Base-by-base conservation (phyloP, 2,797 vertebrate genomes). In the Neosilurus mollespiculum region DNA sequence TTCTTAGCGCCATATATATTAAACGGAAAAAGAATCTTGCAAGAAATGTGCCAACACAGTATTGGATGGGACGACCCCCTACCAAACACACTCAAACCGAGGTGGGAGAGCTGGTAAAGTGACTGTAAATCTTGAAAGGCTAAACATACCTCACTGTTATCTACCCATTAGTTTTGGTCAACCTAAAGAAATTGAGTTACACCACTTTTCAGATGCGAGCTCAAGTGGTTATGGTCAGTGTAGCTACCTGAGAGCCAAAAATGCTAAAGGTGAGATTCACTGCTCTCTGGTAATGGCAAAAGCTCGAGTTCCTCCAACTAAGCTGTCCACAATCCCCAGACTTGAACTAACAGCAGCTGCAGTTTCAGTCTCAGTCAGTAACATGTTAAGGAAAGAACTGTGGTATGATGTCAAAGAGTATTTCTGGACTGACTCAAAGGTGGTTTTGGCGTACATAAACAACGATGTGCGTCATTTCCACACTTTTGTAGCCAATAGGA, bases 11-110 rank as follows among this genome's bases (percentile, higher is more conserved):
- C 85, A 30, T 81, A 51, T 9, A 22, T 86, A 1, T 54, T 83
- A 0, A 81, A 43, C 1, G 64, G 81, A 10, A 86, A 83, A 24
- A 70, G 4, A 37, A 83, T 81, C 16, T 4, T 83, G 3, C 77
- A 86, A 15, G 78, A 86, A 66, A 83, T 86, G 81, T 86, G 76
- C n/a, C 66, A 24, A 1, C 54, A 79, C 53, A 66, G 82, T 61
- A 24, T 53, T 2, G 16, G 15, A 22, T 84, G 82, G 82, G 76
- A 84, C 3, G 34, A 84, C 16, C 37, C 54, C 7, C 54, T 56
- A 56, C 62, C 83, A 12, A 20, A 80, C 26, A 20, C 1, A 16
- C 80, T 86, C 4, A 61, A 20, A 37, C 65, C 83, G 83, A 4
- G 24, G 81, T 86, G 85, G 81, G 83, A 85, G 62, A 69, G 56